phyloP scores from a whole-genome alignment of 2,113 vertebrate species.

The Pseudopipra pipra region DNA sequence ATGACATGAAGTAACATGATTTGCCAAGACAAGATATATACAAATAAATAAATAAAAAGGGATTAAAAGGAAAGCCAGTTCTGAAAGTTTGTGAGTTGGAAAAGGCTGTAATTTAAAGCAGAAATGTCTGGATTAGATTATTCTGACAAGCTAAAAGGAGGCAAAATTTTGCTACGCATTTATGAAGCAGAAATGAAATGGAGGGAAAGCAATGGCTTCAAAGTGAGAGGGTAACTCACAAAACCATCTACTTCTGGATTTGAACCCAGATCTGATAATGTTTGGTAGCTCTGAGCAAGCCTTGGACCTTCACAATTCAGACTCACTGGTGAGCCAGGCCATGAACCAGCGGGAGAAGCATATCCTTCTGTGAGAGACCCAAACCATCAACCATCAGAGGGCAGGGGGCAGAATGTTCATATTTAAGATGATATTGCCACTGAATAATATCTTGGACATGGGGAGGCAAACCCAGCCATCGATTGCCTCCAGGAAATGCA shows the following conservation, averaged over 20 bases:
- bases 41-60: conserved; percentile 43
- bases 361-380: neutral
- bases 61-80: conserved; percentile 37
- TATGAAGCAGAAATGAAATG: neutral
- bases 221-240: neutral
- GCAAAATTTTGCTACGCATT: neutral
- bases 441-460: neutral
- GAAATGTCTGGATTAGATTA: conserved; percentile 39
- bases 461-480: neutral
- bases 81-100: conserved; percentile 21
- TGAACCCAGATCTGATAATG: neutral
- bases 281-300: neutral
- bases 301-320: neutral
- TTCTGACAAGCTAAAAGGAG: conserved; percentile 15
- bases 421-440: neutral
- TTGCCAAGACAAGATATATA: conserved; percentile 16
- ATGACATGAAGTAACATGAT: conserved; percentile 34
- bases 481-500: neutral
- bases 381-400: neutral
- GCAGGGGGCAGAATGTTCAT: neutral
- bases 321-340: neutral
- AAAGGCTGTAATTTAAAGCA: conserved; percentile 40
- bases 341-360: neutral
- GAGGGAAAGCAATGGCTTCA: neutral
- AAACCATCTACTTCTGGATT: neutral